Base-by-base conservation (phyloP, 2,113 vertebrate genomes). In the Plotosus lineatus region DNA sequence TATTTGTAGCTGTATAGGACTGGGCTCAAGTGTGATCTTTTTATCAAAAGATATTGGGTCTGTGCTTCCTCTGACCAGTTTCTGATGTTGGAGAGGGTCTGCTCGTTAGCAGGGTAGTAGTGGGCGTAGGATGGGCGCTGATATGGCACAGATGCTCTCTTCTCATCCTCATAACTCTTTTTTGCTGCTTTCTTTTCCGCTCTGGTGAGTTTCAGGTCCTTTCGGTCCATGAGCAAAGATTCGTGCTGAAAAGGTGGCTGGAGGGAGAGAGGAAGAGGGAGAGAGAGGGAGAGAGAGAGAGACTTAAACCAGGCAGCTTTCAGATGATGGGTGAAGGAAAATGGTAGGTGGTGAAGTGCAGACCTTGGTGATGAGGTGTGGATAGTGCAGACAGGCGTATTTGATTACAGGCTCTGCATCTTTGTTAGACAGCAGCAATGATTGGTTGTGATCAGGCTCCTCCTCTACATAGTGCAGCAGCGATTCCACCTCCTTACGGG, bases 141-240 rank as follows among this genome's bases (percentile, higher is more conserved):
- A 82, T 99, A 98, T 5, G 98, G 97, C 78, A 98, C 95, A 1
- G 96, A 98, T 0, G 98, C 98, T 81, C 98, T 94, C 77, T 99
- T 99, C 89, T 99, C 98, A 79, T 99, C 98, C 90, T 99, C 97
- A 0, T 99, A 99, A 90, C 97, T 95, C 83, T 98, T 98, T 90
- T 99, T 99, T 66, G 98, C 98, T 7, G 97, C 97, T 90, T 96
- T 95, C 90, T 99, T 99, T 92, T 99, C 98, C 65, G 97, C 97
- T 93, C 97, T 96, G 86, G 98, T 99, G 86, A 99, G 90, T 90
- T 97, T 98, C 58, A 96, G 95, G 85, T 99, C 98, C 89, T 97
- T 98, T 42, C 97, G 94, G 89, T 99, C 97, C 89, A 98, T 94
- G 83, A 99, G 93, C 89, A 99, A 90, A 74, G 97, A 98, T 89